Evolutionary conservation across 2,797 vertebrate genomes (phyloP).

Genomic region (Gallinago stenura): DNA sequence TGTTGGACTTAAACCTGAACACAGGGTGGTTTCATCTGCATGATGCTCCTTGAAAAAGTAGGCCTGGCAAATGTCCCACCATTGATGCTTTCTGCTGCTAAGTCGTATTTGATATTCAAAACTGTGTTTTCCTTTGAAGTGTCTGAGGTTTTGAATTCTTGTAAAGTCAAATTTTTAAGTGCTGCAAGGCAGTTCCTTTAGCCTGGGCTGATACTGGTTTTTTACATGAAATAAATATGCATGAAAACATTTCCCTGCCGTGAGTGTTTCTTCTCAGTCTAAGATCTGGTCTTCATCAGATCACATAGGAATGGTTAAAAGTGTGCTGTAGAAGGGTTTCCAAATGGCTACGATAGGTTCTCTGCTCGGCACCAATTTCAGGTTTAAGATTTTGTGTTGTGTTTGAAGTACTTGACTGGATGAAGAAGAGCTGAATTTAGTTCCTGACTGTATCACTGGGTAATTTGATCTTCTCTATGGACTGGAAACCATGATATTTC

Average conservation of each 20-base stretch:
- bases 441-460: neutral
- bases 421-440: neutral
- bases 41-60: constrained; percentile 9
- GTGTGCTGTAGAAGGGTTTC: neutral
- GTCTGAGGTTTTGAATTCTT: constrained; percentile 21
- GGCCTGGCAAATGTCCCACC: neutral
- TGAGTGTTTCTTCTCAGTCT: neutral
- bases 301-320: neutral
- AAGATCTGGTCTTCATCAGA: neutral
- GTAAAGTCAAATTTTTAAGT: constrained; percentile 5
- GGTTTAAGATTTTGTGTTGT: neutral
- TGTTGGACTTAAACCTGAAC: neutral
- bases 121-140: constrained; percentile 23
- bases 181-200: neutral
- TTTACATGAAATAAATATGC: constrained; percentile 21
- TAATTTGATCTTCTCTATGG: neutral
- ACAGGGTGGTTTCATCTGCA: neutral
- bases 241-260: constrained; percentile 31
- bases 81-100: constrained; percentile 15
- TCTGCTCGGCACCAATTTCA: neutral
- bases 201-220: neutral
- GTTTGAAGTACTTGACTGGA: neutral
- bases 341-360: neutral
- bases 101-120: constrained; percentile 34
- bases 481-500: neutral